Percentiles rank a stretch among this genome's conserved stretches.
phyloP scores from a whole-genome alignment of 2,797 vertebrate genomes.

The Clarias pachynema region DNA sequence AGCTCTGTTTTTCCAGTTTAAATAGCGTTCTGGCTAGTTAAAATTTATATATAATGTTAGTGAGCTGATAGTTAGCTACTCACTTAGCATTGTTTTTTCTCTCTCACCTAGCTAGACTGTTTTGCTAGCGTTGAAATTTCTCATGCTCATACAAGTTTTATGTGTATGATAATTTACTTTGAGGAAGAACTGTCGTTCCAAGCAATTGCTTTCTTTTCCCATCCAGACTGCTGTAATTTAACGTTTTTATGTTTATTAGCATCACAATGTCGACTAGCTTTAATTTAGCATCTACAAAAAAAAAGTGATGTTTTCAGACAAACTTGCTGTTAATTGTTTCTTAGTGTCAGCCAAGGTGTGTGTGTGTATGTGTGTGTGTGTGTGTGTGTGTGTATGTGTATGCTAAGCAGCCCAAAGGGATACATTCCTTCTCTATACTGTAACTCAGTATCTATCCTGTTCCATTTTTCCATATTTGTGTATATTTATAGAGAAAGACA shows the following conservation, averaged over 20 bases:
- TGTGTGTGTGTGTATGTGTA: conserved; percentile 6
- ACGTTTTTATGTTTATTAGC: background rate
- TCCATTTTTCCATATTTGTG: background rate
- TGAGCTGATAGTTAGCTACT: background rate
- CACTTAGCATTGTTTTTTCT: background rate
- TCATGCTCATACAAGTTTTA: background rate
- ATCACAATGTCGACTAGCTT: background rate
- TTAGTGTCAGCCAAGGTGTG: conserved; percentile 1
- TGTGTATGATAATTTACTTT: background rate
- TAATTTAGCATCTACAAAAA: background rate
- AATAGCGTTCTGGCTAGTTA: no score
- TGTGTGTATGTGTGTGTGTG: conserved; percentile 8
- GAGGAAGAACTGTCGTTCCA: background rate
- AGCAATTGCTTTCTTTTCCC: background rate
- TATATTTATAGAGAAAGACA: background rate
- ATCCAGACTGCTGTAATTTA: background rate
- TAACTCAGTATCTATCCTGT: background rate
- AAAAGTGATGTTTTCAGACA: background rate
- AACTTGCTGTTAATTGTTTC: conserved; percentile 10
- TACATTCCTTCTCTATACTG: conserved; percentile 12
- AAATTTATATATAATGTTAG: background rate
- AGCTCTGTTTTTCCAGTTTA: background rate
- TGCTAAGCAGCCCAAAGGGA: conserved; percentile 20
- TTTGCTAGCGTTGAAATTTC: background rate
- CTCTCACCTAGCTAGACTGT: background rate